Conservation (phyloP, 2,113 vertebrate species). For the Hystrix cristata region DNA sequence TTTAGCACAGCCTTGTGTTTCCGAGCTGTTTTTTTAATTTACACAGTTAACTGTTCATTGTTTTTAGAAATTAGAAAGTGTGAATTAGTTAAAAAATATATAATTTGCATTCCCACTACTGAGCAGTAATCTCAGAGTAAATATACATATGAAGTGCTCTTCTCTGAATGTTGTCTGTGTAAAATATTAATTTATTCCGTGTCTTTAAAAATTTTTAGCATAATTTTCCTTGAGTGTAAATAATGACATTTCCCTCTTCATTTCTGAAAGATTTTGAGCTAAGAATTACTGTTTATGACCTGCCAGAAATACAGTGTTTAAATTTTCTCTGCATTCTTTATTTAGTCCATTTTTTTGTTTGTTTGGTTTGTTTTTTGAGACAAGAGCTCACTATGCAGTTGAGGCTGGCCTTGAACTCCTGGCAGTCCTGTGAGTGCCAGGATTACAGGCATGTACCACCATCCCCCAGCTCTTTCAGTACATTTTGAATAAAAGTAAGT, state of each 20-base stretch:
- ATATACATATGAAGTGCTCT: not conserved
- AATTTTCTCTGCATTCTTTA: slow-evolving; percentile 22
- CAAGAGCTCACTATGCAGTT: not conserved
- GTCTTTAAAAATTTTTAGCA: slow-evolving; percentile 15
- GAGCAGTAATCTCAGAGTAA: not conserved
- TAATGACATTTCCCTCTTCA: not conserved
- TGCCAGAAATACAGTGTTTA: slow-evolving; percentile 45
- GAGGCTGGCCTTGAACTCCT: not conserved
- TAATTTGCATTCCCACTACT: not conserved
- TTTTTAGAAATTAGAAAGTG: slow-evolving; percentile 37
- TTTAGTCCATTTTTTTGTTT: not conserved
- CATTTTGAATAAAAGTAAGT: slow-evolving; percentile 1
- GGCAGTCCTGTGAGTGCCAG: not conserved
- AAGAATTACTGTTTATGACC: slow-evolving; percentile 31
- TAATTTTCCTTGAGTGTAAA: slow-evolving; percentile 22
- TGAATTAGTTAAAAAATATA: not conserved
- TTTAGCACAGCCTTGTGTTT: not conserved
- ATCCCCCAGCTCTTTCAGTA: not conserved
- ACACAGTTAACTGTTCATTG: not conserved
- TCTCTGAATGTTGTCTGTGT: not conserved
- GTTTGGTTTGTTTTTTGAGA: not conserved
- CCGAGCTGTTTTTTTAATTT: not conserved
- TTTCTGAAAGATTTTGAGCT: slow-evolving; percentile 20
- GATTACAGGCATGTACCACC: not conserved
- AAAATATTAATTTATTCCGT: not conserved